phyloP scores from a whole-genome alignment of 2,888 invertebrate genomes.

The Epinotia brunnichana region DNA sequence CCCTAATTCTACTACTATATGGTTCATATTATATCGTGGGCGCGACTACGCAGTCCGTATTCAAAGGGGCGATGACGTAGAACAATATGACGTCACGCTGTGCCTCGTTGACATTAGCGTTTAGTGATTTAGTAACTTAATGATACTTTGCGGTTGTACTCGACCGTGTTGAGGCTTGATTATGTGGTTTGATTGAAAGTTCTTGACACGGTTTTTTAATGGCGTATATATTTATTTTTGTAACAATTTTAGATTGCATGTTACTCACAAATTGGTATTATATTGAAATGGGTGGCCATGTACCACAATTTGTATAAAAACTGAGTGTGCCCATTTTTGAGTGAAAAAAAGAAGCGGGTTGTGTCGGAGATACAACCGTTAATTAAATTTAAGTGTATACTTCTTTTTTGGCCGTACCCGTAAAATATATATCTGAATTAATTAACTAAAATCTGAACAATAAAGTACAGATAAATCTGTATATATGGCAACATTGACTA shows the following conservation, averaged over 20 bases:
- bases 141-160: slow-evolving; percentile 15
- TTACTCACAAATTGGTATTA: not conserved
- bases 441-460: too few species aligned
- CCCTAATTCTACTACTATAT: not conserved
- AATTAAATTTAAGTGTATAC: too few species aligned
- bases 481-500: too few species aligned
- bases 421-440: too few species aligned
- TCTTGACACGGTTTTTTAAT: slow-evolving; percentile 32
- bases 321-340: too few species aligned
- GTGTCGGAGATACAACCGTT: too few species aligned
- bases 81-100: slow-evolving; percentile 35
- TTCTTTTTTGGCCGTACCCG: too few species aligned
- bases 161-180: not conserved
- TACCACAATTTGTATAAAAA: not conserved
- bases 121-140: slow-evolving; percentile 29
- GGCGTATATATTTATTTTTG: slow-evolving; percentile 26
- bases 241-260: slow-evolving; percentile 11
- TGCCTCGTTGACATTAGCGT: slow-evolving; percentile 38
- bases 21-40: slow-evolving; percentile 2
- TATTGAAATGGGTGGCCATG: not conserved
- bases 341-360: too few species aligned
- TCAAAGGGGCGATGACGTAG: slow-evolving; percentile 32
- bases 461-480: too few species aligned
- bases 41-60: slow-evolving; percentile 17
- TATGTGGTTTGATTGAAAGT: slow-evolving; percentile 30